phyloP scores from a whole-genome alignment of 2,797 vertebrate genomes.

The Momotus momota region DNA sequence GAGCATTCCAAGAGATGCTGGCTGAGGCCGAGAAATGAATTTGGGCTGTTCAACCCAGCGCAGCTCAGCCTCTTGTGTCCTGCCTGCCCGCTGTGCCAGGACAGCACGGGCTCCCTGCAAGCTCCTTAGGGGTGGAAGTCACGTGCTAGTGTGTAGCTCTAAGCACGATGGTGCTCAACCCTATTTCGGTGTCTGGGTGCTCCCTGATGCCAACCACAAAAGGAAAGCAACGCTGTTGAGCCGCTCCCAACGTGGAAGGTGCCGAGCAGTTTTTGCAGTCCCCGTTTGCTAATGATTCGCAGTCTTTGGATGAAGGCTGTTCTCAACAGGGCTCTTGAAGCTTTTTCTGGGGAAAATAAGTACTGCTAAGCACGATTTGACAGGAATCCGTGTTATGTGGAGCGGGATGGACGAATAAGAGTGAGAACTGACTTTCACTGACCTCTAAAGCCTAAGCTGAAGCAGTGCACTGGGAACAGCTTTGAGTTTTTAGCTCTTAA shows the following conservation, averaged over 20 bases:
- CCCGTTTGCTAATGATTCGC: neutral
- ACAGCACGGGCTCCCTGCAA: neutral
- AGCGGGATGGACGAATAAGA: neutral
- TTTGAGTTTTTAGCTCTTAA: neutral
- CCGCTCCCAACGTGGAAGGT: neutral
- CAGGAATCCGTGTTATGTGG: neutral
- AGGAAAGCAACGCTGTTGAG: neutral
- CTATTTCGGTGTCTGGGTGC: neutral
- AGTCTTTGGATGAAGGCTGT: neutral
- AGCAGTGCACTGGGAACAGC: neutral
- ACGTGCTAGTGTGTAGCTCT: neutral
- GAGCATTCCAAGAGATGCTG: neutral
- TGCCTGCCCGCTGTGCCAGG: neutral
- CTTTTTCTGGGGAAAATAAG: neutral
- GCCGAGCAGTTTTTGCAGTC: neutral
- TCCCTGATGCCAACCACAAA: neutral
- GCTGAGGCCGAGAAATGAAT: neutral
- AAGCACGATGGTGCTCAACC: slow-evolving; percentile 7
- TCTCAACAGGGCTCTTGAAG: neutral
- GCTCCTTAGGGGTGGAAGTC: slow-evolving; percentile 33
- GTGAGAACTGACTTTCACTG: slow-evolving; percentile 22
- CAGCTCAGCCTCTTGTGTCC: neutral
- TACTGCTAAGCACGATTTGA: slow-evolving; percentile 17
- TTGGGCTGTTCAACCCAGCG: neutral
- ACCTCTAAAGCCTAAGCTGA: neutral